phyloP scores from a whole-genome alignment of 2,888 invertebrate species.

The Cephus nigrinus region DNA sequence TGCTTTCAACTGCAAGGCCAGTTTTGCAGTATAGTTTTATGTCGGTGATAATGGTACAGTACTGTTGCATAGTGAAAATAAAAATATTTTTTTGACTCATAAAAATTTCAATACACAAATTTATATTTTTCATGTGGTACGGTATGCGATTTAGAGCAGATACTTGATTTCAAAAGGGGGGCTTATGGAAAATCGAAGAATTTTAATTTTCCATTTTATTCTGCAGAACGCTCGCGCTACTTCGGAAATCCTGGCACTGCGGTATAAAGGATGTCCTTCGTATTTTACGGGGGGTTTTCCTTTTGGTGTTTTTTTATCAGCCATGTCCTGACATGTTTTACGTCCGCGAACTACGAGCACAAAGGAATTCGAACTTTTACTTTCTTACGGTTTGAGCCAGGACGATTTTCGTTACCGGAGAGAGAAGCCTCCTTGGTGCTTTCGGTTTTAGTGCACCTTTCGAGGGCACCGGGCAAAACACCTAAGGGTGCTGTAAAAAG shows the following conservation, averaged over 20 bases:
- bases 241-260: background rate
- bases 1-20: background rate
- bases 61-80: background rate
- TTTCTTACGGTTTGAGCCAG: constrained; percentile 34
- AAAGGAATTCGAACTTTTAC: constrained; percentile 26
- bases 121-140: background rate
- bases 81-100: background rate
- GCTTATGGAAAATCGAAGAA: background rate
- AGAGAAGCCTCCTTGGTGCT: constrained; percentile 21
- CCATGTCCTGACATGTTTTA: background rate
- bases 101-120: background rate
- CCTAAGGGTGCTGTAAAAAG: constrained; percentile 31
- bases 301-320: background rate
- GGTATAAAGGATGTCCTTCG: background rate
- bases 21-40: background rate
- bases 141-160: background rate
- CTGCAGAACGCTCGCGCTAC: background rate
- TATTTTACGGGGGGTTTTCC: background rate
- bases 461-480: constrained; percentile 19
- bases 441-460: constrained; percentile 40
- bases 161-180: background rate
- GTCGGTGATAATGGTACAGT: background rate
- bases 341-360: constrained; percentile 17
- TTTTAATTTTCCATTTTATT: background rate
- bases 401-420: constrained; percentile 31